Evolutionary conservation across 2,113 vertebrate genomes (phyloP).

Genomic region (Nothoprocta perdicaria): DNA sequence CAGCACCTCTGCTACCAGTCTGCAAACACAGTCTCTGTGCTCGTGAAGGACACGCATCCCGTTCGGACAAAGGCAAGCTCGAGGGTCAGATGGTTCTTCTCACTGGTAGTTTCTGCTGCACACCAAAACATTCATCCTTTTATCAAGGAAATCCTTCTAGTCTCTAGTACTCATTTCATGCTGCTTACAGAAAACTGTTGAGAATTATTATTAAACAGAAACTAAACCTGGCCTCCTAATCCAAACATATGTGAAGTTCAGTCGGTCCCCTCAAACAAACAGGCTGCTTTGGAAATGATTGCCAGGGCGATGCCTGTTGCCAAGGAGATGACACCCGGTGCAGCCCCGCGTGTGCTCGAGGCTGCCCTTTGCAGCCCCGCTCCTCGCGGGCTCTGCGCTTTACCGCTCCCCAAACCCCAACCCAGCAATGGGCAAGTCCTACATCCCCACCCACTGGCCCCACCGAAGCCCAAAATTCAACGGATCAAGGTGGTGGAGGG

Average conservation of each 20-base stretch:
- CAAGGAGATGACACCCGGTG: constrained; percentile 84
- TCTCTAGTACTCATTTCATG: constrained; percentile 56
- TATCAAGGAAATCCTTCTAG: neutral
- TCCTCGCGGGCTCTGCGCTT: too few relatives aligned
- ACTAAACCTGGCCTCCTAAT: constrained; percentile 78
- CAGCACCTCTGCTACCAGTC: neutral
- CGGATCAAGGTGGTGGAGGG: constrained; percentile 73
- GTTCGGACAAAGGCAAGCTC: neutral
- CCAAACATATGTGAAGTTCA: constrained; percentile 85
- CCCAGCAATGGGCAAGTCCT: too few relatives aligned
- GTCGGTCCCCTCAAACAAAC: constrained; percentile 82
- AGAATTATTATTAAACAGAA: constrained; percentile 88
- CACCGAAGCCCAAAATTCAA: too few relatives aligned
- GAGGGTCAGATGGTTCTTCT: neutral
- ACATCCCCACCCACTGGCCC: too few relatives aligned
- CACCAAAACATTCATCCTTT: neutral
- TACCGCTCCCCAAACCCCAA: too few relatives aligned
- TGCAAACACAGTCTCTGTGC: neutral
- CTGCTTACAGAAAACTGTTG: constrained; percentile 72
- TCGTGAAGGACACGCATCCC: neutral
- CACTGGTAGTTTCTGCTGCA: constrained; percentile 1
- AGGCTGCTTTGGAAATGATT: constrained; percentile 88
- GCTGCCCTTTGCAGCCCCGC: too few relatives aligned
- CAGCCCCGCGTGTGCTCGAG: too few relatives aligned
- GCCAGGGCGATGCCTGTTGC: constrained; percentile 87